Evolutionary conservation across 2,888 invertebrate species (phyloP), one percentile per base, ranked within the genome.

Genomic region (Pristionchus entomophagus): DNA sequence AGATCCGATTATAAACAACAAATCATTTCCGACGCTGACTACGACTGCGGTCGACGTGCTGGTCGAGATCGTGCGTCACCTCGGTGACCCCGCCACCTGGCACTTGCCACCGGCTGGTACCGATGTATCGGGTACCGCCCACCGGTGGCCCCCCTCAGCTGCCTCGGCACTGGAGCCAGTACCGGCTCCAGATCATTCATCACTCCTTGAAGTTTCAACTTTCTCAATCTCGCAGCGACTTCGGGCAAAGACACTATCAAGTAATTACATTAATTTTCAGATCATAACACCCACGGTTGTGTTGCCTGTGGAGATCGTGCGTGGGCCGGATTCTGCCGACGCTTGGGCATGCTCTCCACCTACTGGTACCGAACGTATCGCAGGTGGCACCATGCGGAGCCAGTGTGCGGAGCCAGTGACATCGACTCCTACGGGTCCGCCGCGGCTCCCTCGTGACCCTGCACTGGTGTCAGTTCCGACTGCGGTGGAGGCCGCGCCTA

Each of bases 281-380:
- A 41, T 49, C 32, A 80, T 51, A 6, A 29, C 78, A 4, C 51
- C 49, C 51, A 51, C 32, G 5, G 78, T 80, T 32, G 51, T 35
- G n/a, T 22, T 80, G 22, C 78, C 78, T 10, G 78, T 80, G 26
- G 78, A 80, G 78, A 35, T 80, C 32, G 78, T 80, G 32, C 78
- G 78, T 1, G 51, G 51, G 29, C 51, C 51, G 29, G 78, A 80
- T 51, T 49, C 49, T 32, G 32, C 51, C 19, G 29, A 14, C 35
- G 14, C 78, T 0, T 22, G 26, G 22, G 19, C 32, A 22, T 22
- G 19, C 12, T 38, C 78, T 19, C 51, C 78, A 49, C 65, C 65
- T 38, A 19, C 65, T 19, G 22, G 65, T 38, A 22, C 77, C 41
- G 49, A 77, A 1, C 14, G 32, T 32, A 32, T 32, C 62, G 32